phyloP scores from a whole-genome alignment of 2,797 vertebrate species.

The Hipposideros larvatus region DNA sequence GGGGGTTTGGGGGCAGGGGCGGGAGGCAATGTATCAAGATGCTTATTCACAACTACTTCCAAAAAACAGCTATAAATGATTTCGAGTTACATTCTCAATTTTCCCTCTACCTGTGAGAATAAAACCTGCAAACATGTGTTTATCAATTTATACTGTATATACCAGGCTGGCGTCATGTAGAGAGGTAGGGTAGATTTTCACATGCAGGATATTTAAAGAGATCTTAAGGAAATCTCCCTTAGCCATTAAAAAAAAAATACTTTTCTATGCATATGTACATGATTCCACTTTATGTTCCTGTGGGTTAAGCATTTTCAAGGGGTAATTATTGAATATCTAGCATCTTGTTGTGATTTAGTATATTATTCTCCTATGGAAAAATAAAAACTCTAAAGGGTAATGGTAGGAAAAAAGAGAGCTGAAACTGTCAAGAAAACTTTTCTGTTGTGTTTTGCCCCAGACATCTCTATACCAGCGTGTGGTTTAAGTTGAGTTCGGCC shows the following conservation, averaged over 20 bases:
- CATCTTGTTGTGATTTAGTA: not conserved
- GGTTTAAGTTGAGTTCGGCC: not conserved
- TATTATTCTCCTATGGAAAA: not conserved
- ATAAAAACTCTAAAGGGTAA: not conserved
- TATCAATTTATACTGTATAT: not conserved
- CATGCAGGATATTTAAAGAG: not conserved
- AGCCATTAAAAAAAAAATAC: not conserved
- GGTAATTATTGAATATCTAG: not conserved
- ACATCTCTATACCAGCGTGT: no score
- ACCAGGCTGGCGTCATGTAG: not conserved
- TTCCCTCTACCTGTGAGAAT: not conserved
- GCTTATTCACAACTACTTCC: not conserved
- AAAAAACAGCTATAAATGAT: not conserved
- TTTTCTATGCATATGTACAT: not conserved
- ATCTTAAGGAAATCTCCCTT: not conserved
- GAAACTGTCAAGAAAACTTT: not conserved
- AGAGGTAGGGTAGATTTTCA: not conserved
- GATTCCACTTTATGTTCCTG: not conserved
- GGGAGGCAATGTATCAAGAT: not conserved
- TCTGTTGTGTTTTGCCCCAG: not conserved
- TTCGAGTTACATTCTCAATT: not conserved
- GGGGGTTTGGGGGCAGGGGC: no score
- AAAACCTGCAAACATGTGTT: constrained; percentile 29
- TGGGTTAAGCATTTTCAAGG: not conserved
- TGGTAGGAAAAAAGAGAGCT: not conserved